Conservation (phyloP, 2,888 invertebrate species). For the Sisyra nigra region DNA sequence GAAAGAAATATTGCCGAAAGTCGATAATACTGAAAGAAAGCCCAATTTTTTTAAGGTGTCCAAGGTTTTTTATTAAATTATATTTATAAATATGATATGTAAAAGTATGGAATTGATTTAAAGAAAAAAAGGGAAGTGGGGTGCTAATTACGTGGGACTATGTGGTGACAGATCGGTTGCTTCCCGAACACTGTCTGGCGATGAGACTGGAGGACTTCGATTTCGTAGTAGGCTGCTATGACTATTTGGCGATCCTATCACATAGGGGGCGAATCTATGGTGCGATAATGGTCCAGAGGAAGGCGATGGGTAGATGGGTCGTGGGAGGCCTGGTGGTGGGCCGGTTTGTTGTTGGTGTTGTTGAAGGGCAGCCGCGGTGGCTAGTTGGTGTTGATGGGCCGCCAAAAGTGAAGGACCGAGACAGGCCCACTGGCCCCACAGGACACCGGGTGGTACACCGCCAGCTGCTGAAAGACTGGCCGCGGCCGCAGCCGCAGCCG, state of each 20-base stretch:
- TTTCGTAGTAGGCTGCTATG: slow-evolving; percentile 20
- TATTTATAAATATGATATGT: background rate
- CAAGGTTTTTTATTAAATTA: no score
- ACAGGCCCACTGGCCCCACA: slow-evolving; percentile 57
- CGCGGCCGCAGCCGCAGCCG: slow-evolving; percentile 22
- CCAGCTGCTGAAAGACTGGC: slow-evolving; percentile 19
- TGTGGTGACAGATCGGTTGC: slow-evolving; percentile 21
- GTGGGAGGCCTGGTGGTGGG: slow-evolving; percentile 31
- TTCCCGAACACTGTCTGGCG: slow-evolving; percentile 43
- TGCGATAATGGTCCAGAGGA: slow-evolving; percentile 37
- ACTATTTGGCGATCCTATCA: slow-evolving; percentile 11
- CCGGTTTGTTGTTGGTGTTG: background rate
- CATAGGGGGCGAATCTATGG: slow-evolving; percentile 39
- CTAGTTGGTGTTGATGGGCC: slow-evolving; percentile 43
- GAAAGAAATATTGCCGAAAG: no score
- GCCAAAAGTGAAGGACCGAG: slow-evolving; percentile 43
- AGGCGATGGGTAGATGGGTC: slow-evolving; percentile 31
- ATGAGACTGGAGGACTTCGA: slow-evolving; percentile 35
- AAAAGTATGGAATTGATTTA: background rate
- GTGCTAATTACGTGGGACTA: slow-evolving; percentile 15
- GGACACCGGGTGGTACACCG: slow-evolving; percentile 29
- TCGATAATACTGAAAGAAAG: no score
- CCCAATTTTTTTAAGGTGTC: no score
- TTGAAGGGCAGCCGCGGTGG: slow-evolving; percentile 28
- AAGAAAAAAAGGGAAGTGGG: background rate